Percentiles rank a stretch among this genome's conserved stretches.
Conservation (phyloP, 2,888 invertebrate species). For the Lycocerus yunnanus region DNA sequence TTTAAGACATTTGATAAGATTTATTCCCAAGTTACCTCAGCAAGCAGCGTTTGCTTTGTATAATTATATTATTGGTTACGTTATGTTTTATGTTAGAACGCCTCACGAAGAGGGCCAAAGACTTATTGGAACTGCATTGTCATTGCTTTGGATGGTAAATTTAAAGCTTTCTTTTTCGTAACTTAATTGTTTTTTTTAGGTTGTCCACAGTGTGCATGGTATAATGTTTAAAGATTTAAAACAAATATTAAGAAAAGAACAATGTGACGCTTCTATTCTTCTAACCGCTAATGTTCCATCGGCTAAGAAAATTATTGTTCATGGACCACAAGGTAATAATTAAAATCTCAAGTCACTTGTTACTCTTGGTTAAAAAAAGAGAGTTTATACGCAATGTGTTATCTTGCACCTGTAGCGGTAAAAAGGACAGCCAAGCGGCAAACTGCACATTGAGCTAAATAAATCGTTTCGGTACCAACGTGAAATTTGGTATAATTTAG, state of each 20-base stretch:
- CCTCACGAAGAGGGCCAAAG: constrained; percentile 96
- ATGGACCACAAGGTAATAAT: constrained; percentile 77
- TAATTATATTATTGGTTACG: constrained; percentile 98
- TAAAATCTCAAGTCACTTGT: background rate
- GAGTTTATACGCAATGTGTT: no score
- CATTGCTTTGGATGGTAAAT: constrained; percentile 92
- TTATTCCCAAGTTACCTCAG: constrained; percentile 90
- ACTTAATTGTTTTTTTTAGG: constrained; percentile 59
- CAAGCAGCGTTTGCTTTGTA: constrained; percentile 98
- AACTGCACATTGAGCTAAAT: no score
- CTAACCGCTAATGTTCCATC: constrained; percentile 99
- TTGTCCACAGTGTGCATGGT: constrained; percentile 97
- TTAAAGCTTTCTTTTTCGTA: background rate
- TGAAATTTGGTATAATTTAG: no score
- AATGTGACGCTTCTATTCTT: constrained; percentile 97
- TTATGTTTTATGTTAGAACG: constrained; percentile 98
- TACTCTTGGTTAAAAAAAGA: no score
- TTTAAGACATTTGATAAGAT: constrained; percentile 87
- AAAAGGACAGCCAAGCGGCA: no score
- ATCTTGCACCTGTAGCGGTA: no score
- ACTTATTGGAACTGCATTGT: constrained; percentile 91
- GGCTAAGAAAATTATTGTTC: constrained; percentile 97
- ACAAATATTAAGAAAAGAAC: constrained; percentile 97
- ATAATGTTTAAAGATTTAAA: constrained; percentile 99
- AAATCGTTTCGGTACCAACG: no score